Evolutionary conservation across 2,888 invertebrate species (phyloP).

Genomic region (Cerceris rybyensis): DNA sequence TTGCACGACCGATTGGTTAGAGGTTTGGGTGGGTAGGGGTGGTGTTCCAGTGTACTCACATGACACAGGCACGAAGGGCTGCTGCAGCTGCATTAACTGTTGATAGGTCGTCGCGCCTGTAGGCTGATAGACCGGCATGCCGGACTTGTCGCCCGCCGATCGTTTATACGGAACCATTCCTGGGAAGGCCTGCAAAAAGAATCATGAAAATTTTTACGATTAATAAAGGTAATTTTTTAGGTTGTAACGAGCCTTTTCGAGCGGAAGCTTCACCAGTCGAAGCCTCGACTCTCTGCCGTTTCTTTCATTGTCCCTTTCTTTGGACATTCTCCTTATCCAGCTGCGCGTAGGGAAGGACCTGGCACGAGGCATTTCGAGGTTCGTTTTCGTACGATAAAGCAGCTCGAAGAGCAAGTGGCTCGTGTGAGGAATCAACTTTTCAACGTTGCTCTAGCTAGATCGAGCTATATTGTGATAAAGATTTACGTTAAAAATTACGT

Average conservation of each 20-base stretch:
- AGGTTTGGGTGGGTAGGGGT: conserved; percentile 83
- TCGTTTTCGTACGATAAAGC: neutral
- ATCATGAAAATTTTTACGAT: conserved; percentile 53
- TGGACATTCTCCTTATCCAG: conserved; percentile 24
- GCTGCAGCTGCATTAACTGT: conserved; percentile 96
- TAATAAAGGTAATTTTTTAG: conserved; percentile 21
- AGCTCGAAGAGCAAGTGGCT: neutral
- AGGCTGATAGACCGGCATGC: conserved; percentile 97
- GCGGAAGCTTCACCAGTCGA: conserved; percentile 33
- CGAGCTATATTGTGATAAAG: neutral
- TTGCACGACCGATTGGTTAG: conserved; percentile 80
- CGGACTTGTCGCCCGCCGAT: conserved; percentile 97
- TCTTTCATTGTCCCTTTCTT: conserved; percentile 10
- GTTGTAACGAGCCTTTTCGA: conserved; percentile 21
- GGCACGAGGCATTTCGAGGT: conserved; percentile 11
- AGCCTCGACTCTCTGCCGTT: conserved; percentile 40
- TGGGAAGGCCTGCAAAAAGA: conserved; percentile 90
- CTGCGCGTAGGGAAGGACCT: conserved; percentile 17
- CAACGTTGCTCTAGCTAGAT: neutral
- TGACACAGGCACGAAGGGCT: conserved; percentile 99
- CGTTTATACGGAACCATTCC: conserved; percentile 98
- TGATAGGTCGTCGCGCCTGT: conserved; percentile 93
- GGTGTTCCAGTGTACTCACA: conserved; percentile 96
- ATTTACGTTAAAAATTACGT: neutral
- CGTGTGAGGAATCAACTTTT: too few species aligned